Percentiles rank a stretch among this genome's conserved stretches.
phyloP scores from a whole-genome alignment of 2,888 invertebrate genomes.

The Eupeodes luniger region DNA sequence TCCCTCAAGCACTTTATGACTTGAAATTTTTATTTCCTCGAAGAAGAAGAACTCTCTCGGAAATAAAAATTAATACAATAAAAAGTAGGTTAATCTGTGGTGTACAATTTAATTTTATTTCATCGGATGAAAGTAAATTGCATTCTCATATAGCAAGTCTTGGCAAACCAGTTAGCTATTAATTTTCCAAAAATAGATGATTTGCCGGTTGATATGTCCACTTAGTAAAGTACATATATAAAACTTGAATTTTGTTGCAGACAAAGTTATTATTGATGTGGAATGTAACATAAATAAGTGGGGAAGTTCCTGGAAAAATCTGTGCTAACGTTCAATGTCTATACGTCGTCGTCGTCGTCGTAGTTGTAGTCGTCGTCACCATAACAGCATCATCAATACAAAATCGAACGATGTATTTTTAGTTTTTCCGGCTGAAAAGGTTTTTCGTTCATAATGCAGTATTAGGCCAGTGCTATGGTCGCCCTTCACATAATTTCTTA shows the following conservation, averaged over 20 bases:
- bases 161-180: conserved; percentile 49
- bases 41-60: conserved; percentile 12
- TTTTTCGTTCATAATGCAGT: not conserved
- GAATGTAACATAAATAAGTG: conserved; percentile 32
- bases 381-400: not conserved
- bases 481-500: not conserved
- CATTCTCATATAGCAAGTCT: conserved; percentile 39
- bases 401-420: not conserved
- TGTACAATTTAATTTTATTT: conserved; percentile 14
- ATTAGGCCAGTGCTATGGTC: not conserved
- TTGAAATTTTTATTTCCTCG: not conserved
- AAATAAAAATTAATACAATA: conserved; percentile 8
- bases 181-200: conserved; percentile 59
- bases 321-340: conserved; percentile 1
- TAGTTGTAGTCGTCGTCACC: not conserved
- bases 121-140: conserved; percentile 62
- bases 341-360: not conserved
- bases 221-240: not conserved
- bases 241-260: conserved; percentile 46
- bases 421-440: not conserved
- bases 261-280: conserved; percentile 19
- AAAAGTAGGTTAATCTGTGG: conserved; percentile 66
- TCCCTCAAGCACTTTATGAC: conserved; percentile 15
- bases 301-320: conserved; percentile 42
- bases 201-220: conserved; percentile 47